Evolutionary conservation across 1,140 invertebrate species (phyloP), one percentile per base, ranked within the genome.

Genomic region (Drosophila tropicalis): DNA sequence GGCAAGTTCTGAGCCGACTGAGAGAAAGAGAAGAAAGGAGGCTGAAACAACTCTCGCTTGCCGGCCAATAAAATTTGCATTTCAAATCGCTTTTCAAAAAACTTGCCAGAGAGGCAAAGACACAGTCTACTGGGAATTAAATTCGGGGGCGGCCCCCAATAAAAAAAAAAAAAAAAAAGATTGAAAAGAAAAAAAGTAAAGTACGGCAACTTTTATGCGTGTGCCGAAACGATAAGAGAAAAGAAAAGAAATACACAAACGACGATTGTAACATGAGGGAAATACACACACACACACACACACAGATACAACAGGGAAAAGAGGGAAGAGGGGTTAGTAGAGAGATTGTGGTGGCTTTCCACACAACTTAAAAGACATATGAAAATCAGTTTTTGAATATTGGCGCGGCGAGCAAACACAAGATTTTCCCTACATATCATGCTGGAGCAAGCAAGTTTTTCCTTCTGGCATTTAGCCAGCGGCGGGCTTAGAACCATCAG

Each of bases 301-400:
- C 68, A 76, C 74, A 76, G 67, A 65, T 40, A 70, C 55, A 51
- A 51, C 54, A 32, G 34, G 36, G 57, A 17, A 17, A 17, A 15
- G 29, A 15, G 51, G 15, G 32, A 12, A 40, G 41, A 9, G 5
- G 13, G 2, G 5, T 6, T 29, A 34, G 10, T 12, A 7, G 19
- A 17, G 15, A 25, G 15, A 47, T 29, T 6, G 19, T 12, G 13
- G 13, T 6, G n/a, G 54, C 54, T 67, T 44, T 60, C 76, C 74
- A 76, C 76, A 71, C 36, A 71, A 87, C 83, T 87, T 87, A 89
- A 86, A 87, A 86, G 82, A 86, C 82, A 86, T 86, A 86, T 86
- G 82, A 86, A 86, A 87, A 87, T 87, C 83, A 87, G 83, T 87
- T 87, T 87, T 80, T 87, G 83, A 87, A 87, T 87, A 87, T 87